Evolutionary conservation across 2,888 invertebrate species (phyloP).

Genomic region (Scaptomyza tumidula): DNA sequence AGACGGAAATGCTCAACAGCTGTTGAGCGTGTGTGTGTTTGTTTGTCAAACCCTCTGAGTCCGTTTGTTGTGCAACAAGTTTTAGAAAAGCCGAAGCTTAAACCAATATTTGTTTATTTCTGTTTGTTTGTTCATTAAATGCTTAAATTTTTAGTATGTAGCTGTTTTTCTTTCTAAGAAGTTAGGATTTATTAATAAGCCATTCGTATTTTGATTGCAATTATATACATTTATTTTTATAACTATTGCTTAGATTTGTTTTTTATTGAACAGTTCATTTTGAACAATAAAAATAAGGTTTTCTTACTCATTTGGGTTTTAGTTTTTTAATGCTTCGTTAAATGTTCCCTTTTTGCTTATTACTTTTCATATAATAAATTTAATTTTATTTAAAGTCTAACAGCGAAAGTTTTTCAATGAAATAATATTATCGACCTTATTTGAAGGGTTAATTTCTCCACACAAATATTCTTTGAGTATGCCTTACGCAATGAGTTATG

Average conservation of each 20-base stretch:
- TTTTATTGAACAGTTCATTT: conserved; percentile 13
- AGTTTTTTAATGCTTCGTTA: not conserved
- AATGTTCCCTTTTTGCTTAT: not conserved
- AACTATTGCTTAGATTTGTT: not conserved
- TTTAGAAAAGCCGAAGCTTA: conserved; percentile 24
- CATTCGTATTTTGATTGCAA: conserved; percentile 2
- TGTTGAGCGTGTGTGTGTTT: conserved; percentile 31
- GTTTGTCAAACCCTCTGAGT: conserved; percentile 3
- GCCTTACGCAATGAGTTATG: not conserved
- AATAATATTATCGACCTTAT: not conserved
- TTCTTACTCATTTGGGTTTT: conserved; percentile 7
- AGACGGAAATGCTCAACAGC: conserved; percentile 64
- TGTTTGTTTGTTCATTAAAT: conserved; percentile 26
- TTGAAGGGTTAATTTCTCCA: not conserved
- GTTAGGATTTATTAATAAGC: conserved; percentile 22
- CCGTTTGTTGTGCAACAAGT: conserved; percentile 53
- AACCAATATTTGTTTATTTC: conserved; percentile 17
- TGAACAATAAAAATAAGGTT: conserved; percentile 21
- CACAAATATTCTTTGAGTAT: not conserved
- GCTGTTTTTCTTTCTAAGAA: conserved; percentile 5
- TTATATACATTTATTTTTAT: too few species aligned
- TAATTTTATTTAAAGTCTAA: not conserved
- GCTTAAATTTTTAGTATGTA: conserved; percentile 13
- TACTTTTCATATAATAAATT: conserved; percentile 9
- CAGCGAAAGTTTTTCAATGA: conserved; percentile 1